Conservation (phyloP, 2,113 vertebrate species). For the Rana temporaria region DNA sequence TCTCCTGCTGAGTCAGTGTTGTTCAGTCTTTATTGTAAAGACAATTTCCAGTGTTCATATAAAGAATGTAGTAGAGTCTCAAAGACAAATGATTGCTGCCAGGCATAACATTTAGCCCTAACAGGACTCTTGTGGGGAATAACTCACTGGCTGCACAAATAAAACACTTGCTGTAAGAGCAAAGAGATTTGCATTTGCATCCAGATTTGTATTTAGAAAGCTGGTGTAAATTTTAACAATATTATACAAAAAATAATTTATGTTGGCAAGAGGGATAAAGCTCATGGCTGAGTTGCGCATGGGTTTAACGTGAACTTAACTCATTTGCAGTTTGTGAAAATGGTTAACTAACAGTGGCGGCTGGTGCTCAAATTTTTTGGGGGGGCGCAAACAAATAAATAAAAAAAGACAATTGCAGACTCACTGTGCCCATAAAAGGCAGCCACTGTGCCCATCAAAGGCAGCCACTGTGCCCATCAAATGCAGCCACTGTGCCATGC, state of each 20-base stretch:
- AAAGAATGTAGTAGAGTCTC: not conserved
- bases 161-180: not conserved
- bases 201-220: conserved; percentile 6
- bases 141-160: conserved; percentile 36
- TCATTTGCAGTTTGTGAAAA: too few species aligned
- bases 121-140: conserved; percentile 30
- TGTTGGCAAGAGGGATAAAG: not conserved
- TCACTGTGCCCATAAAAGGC: too few species aligned
- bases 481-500: too few species aligned
- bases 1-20: conserved; percentile 45
- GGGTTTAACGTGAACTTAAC: too few species aligned
- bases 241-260: not conserved
- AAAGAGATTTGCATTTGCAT: not conserved
- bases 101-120: conserved; percentile 32
- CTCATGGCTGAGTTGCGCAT: too few species aligned
- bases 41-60: conserved; percentile 42
- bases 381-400: too few species aligned
- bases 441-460: too few species aligned
- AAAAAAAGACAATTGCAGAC: too few species aligned
- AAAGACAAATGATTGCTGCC: conserved; percentile 40
- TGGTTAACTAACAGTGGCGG: too few species aligned
- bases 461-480: too few species aligned
- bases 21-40: conserved; percentile 24
- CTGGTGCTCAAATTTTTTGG: too few species aligned
- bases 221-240: not conserved